These are phyloP conservation scores for Anticlea derivata DNA, from an alignment of 2,888 invertebrate species.

Conservation along the genomic window DNA sequence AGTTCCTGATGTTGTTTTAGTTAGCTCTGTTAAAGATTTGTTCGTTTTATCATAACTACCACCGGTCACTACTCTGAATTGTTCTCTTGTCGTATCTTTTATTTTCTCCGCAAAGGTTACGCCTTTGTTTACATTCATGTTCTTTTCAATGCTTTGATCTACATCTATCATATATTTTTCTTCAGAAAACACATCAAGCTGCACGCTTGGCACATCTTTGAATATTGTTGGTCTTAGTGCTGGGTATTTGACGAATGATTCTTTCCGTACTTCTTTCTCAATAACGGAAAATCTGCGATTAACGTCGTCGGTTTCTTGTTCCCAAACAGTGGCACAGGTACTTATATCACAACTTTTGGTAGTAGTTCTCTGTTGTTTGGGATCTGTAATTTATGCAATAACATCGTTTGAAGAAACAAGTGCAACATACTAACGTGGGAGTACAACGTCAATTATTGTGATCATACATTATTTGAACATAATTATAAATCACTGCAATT, in stretches of 20 bases:
- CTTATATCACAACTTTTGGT: slow-evolving; percentile 35
- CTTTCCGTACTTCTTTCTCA: slow-evolving; percentile 20
- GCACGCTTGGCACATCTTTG: slow-evolving; percentile 6
- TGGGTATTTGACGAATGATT: slow-evolving; percentile 6
- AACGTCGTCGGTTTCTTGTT: slow-evolving; percentile 16
- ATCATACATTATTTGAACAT: neutral
- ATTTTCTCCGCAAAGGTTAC: slow-evolving; percentile 21
- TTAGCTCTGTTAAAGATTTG: slow-evolving; percentile 37
- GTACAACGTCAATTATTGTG: slow-evolving; percentile 57
- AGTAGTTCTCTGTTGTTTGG: slow-evolving; percentile 48
- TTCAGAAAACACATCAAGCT: slow-evolving; percentile 9
- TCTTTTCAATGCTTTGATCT: neutral
- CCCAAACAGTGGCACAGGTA: slow-evolving; percentile 25
- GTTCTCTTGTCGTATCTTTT: slow-evolving; percentile 27
- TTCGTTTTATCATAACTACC: neutral
- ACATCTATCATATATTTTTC: neutral
- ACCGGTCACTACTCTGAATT: slow-evolving; percentile 16
- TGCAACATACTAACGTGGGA: slow-evolving; percentile 55
- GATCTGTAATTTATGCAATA: slow-evolving; percentile 49
- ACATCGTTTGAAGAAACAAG: slow-evolving; percentile 4
- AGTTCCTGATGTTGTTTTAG: slow-evolving; percentile 44
- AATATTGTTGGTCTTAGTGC: neutral
- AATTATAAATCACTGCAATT: neutral
- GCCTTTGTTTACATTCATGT: slow-evolving; percentile 2
- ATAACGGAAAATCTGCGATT: slow-evolving; percentile 4